A percentile compares a stretch with the other conserved stretches of the same genome.
Conservation (phyloP, 2,888 invertebrate species). For the Bruchidius siliquastri region DNA sequence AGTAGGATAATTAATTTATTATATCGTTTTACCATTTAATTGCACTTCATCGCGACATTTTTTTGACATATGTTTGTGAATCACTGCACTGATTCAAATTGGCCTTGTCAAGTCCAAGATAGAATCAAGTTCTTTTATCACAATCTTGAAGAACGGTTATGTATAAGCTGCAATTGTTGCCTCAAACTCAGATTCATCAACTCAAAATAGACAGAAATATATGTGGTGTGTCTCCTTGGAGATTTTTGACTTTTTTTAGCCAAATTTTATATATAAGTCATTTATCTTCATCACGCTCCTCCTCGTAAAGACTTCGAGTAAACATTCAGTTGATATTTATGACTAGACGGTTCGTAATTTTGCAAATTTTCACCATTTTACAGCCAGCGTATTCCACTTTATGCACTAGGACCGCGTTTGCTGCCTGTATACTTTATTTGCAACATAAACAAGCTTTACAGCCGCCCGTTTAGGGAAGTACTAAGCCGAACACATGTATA, state of each 20-base stretch:
- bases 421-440: not conserved
- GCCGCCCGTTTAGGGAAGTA: not conserved
- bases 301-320: not conserved
- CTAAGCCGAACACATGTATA: not conserved
- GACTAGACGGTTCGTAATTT: not conserved
- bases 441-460: not conserved
- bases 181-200: too few relatives aligned
- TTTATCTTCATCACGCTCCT: not conserved
- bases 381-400: not conserved
- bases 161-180: too few relatives aligned
- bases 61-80: too few relatives aligned
- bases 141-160: too few relatives aligned
- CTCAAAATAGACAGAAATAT: too few relatives aligned
- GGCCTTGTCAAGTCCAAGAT: too few relatives aligned
- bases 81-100: too few relatives aligned
- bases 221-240: not conserved
- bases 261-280: not conserved
- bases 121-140: too few relatives aligned
- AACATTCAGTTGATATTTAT: not conserved
- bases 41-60: too few relatives aligned
- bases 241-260: not conserved
- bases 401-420: not conserved
- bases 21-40: too few relatives aligned
- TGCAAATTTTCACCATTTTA: not conserved
- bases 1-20: too few relatives aligned